These are phyloP conservation scores for Atrichornis clamosus DNA, from an alignment of 2,113 vertebrate genomes.

Conservation along the genomic window DNA sequence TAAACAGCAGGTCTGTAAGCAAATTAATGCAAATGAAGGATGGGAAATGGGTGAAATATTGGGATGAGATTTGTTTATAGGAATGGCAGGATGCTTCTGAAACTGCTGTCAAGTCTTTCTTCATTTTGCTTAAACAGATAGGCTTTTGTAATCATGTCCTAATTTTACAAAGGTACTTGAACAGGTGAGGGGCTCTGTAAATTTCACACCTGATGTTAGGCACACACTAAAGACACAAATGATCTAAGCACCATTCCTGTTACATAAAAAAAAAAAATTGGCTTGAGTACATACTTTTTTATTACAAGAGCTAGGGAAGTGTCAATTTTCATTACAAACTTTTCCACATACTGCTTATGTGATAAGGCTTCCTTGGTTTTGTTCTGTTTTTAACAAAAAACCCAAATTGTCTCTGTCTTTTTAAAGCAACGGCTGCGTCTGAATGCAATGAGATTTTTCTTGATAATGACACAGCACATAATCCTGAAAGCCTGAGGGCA, in stretches of 20 bases:
- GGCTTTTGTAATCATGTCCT: background rate
- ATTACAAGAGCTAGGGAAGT: background rate
- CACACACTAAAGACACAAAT: background rate
- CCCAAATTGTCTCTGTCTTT: background rate
- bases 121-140: background rate
- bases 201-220: background rate
- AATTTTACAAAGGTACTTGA: background rate
- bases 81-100: background rate
- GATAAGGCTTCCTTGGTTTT: background rate
- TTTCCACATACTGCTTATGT: background rate
- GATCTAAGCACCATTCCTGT: background rate
- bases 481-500: background rate
- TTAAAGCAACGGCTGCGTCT: background rate
- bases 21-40: background rate
- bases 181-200: background rate
- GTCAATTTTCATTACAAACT: background rate
- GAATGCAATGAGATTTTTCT: background rate
- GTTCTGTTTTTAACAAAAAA: background rate
- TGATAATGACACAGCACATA: background rate
- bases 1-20: background rate
- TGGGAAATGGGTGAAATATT: background rate
- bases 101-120: background rate
- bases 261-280: background rate
- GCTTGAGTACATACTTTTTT: background rate
- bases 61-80: background rate